phyloP scores from a whole-genome alignment of 2,888 invertebrate species.

The Aporophyla nigra region DNA sequence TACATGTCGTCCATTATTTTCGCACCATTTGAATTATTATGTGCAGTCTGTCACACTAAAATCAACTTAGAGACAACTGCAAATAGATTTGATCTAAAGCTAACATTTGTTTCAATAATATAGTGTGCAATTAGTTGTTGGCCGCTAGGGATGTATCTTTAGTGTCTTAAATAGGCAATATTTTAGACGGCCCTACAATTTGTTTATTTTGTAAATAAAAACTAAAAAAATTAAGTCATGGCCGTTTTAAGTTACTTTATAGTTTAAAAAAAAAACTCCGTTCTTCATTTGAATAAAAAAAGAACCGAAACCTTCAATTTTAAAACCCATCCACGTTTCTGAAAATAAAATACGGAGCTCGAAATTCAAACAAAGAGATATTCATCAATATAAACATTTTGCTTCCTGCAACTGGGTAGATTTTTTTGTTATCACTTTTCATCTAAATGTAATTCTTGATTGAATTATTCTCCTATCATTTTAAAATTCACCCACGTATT shows the following conservation, averaged over 20 bases:
- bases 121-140: slow-evolving; percentile 26
- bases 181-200: no score
- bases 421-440: neutral
- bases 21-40: slow-evolving; percentile 67
- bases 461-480: neutral
- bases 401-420: neutral
- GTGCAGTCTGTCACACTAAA: slow-evolving; percentile 62
- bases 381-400: neutral
- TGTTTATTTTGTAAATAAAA: neutral
- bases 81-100: slow-evolving; percentile 57
- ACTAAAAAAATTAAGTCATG: no score
- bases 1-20: slow-evolving; percentile 65
- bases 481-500: neutral
- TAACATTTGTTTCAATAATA: slow-evolving; percentile 52
- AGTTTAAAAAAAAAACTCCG: no score
- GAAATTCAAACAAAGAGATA: neutral
- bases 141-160: neutral
- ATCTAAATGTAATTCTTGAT: neutral
- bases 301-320: neutral
- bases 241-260: neutral
- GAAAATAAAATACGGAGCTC: neutral
- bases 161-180: neutral
- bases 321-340: neutral
- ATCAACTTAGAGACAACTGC: slow-evolving; percentile 38
- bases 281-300: neutral